These are phyloP conservation scores for Cynopterus brachyotis DNA, from an alignment of 2,113 vertebrate genomes.

Conservation along the genomic window DNA sequence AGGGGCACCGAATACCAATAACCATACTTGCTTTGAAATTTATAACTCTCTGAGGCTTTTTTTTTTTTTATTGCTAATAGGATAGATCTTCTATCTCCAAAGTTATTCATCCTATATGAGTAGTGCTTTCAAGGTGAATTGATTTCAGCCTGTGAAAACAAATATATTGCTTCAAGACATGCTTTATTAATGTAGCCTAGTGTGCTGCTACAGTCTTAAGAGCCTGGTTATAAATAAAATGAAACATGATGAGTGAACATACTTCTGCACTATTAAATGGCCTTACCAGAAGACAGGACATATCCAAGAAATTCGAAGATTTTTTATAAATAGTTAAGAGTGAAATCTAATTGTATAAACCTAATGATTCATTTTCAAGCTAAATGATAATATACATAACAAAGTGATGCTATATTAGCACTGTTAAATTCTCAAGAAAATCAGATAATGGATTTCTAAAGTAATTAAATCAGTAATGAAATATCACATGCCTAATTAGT, in stretches of 20 bases:
- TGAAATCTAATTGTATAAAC: not conserved
- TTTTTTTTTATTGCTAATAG: constrained; percentile 66
- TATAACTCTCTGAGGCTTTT: constrained; percentile 40
- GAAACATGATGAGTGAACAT: constrained; percentile 66
- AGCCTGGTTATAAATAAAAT: constrained; percentile 80
- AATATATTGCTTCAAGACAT: constrained; percentile 79
- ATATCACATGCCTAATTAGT: not conserved
- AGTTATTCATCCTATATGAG: constrained; percentile 76
- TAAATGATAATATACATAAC: not conserved
- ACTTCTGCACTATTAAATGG: constrained; percentile 63
- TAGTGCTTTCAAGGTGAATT: constrained; percentile 81
- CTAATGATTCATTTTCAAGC: constrained; percentile 48
- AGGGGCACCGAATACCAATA: constrained; percentile 25
- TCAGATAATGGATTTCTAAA: not conserved
- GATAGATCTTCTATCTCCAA: constrained; percentile 63
- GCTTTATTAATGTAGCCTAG: constrained; percentile 76
- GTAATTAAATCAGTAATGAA: not conserved
- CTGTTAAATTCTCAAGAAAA: not conserved
- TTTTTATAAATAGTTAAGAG: not conserved
- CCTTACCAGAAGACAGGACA: not conserved
- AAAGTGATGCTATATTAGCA: not conserved
- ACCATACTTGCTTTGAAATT: constrained; percentile 61
- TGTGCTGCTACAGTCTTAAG: constrained; percentile 67
- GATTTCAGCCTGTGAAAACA: constrained; percentile 79
- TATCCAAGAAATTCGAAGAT: not conserved